Evolutionary conservation across 2,888 invertebrate genomes (phyloP).

Genomic region (Periphyllus acericola): DNA sequence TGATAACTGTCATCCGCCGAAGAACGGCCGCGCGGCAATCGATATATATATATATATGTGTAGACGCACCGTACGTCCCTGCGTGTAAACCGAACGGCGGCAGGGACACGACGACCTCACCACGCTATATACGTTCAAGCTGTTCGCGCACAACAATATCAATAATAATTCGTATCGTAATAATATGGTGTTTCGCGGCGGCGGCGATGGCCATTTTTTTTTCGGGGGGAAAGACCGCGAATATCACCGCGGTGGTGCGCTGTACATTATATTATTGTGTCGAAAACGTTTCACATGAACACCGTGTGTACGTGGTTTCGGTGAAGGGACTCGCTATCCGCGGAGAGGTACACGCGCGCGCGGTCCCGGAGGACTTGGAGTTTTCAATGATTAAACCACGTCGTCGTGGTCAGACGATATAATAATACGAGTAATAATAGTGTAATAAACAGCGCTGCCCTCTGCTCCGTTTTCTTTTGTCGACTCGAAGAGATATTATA

Average conservation of each 20-base stretch:
- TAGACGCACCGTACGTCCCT: too few relatives aligned
- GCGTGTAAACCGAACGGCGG: background rate
- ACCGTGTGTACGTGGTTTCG: background rate
- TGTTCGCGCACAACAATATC: background rate
- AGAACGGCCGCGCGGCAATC: slow-evolving; percentile 25
- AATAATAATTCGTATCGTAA: background rate
- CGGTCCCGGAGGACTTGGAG: background rate
- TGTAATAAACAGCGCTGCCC: too few relatives aligned
- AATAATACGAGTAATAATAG: background rate
- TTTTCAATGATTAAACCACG: too few relatives aligned
- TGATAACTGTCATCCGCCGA: slow-evolving; percentile 58
- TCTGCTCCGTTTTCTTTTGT: too few relatives aligned
- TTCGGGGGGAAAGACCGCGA: background rate
- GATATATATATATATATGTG: background rate
- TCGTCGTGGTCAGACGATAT: background rate
- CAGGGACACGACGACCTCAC: too few relatives aligned
- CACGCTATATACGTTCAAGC: background rate
- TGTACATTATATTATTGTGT: background rate
- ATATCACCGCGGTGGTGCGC: background rate
- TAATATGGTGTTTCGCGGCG: background rate
- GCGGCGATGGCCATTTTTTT: background rate
- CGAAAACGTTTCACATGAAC: background rate
- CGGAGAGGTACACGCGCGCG: too few relatives aligned
- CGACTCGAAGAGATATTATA: too few relatives aligned
- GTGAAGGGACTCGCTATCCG: too few relatives aligned